Evolutionary conservation across 2,113 vertebrate species (phyloP).

Genomic region (Menura novaehollandiae): DNA sequence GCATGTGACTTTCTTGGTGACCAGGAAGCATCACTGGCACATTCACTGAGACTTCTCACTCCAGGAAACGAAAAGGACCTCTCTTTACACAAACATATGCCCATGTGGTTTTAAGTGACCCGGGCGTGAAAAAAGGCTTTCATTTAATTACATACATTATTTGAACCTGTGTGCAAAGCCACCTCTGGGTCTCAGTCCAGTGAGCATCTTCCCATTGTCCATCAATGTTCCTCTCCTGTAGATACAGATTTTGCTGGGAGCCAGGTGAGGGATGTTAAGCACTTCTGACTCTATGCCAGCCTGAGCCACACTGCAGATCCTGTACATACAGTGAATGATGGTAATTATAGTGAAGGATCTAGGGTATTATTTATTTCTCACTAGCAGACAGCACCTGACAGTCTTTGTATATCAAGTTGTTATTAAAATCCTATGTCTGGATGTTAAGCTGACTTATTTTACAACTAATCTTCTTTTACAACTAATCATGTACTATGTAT

Average conservation of each 20-base stretch:
- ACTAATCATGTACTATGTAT: conserved; percentile 62
- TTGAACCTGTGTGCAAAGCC: background rate
- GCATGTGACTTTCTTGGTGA: background rate
- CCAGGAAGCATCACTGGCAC: background rate
- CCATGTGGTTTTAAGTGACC: background rate
- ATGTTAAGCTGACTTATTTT: conserved; percentile 68
- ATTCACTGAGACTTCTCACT: background rate
- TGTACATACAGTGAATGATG: conserved; percentile 24
- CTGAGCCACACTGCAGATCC: background rate
- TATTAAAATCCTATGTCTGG: conserved; percentile 65
- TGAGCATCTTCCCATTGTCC: background rate
- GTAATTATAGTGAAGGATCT: conserved; percentile 59
- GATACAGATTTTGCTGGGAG: background rate
- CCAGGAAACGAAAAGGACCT: background rate
- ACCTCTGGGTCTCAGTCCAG: background rate
- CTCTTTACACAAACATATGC: background rate
- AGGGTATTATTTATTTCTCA: conserved; percentile 63
- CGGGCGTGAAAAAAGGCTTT: background rate
- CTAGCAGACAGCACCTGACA: conserved; percentile 57
- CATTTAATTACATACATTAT: background rate
- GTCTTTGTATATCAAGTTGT: conserved; percentile 67
- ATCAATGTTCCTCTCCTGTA: background rate
- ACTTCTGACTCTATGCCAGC: background rate
- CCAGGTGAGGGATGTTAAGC: background rate
- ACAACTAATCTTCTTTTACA: conserved; percentile 68